Conservation (phyloP, 2,888 invertebrate species). For the Morinoia aosen region DNA sequence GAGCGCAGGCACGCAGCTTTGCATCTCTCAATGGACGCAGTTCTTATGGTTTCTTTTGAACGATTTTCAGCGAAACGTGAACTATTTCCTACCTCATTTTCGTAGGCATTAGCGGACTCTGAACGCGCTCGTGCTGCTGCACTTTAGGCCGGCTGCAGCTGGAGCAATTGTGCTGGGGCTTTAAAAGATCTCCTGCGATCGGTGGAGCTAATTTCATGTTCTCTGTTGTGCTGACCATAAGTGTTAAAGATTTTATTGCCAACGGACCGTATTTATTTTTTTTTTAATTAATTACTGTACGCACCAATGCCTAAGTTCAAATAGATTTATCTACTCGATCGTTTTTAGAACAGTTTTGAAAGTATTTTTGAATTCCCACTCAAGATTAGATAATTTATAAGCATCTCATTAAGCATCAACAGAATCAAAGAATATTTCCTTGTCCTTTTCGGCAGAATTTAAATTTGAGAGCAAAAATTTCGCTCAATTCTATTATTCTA, state of each 20-base stretch:
- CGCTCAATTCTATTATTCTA: background rate
- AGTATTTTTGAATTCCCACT: background rate
- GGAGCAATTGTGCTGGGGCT: background rate
- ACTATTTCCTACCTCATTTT: conserved; percentile 43
- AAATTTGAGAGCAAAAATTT: background rate
- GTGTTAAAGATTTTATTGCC: background rate
- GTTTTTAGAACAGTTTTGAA: background rate
- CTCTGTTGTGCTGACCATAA: background rate
- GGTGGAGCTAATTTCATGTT: background rate
- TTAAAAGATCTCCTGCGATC: background rate
- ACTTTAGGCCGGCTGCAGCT: background rate
- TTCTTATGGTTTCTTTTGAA: conserved; percentile 29
- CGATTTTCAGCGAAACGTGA: conserved; percentile 32
- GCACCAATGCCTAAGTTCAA: background rate
- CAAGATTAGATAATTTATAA: background rate
- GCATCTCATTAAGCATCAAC: background rate
- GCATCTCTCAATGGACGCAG: conserved; percentile 28
- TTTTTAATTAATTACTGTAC: background rate
- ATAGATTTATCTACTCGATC: background rate
- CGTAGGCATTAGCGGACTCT: conserved; percentile 24
- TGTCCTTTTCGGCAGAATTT: background rate
- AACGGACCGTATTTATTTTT: background rate
- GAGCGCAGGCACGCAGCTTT: conserved; percentile 19
- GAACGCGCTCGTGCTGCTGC: conserved; percentile 13
- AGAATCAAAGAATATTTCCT: background rate